Evolutionary conservation across 2,888 invertebrate species (phyloP).

Genomic region (Gisinianus flammeolus): DNA sequence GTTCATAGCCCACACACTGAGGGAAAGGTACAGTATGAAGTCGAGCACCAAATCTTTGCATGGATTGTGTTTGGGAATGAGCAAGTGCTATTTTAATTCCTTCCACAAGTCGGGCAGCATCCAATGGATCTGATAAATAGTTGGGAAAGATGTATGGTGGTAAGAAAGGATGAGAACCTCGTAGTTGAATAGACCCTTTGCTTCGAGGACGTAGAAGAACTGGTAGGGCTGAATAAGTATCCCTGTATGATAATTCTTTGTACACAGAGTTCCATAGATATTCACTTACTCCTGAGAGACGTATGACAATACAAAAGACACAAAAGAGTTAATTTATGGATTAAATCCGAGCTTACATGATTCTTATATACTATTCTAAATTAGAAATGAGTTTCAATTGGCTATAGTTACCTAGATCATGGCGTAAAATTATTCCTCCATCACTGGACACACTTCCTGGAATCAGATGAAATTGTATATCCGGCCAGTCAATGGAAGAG

Average conservation of each 20-base stretch:
- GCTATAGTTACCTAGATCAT: slow-evolving; percentile 73
- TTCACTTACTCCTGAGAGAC: slow-evolving; percentile 67
- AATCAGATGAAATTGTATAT: slow-evolving; percentile 87
- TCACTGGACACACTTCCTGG: slow-evolving; percentile 87
- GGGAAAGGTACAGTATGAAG: slow-evolving; percentile 77
- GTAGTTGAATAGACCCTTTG: slow-evolving; percentile 78
- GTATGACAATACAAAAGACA: neutral
- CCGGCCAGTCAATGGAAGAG: slow-evolving; percentile 79
- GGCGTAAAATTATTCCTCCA: slow-evolving; percentile 79
- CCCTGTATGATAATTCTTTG: slow-evolving; percentile 75
- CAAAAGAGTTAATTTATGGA: neutral
- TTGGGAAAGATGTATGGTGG: slow-evolving; percentile 91
- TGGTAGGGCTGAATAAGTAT: slow-evolving; percentile 83
- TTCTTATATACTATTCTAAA: too few relatives aligned
- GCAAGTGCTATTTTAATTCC: slow-evolving; percentile 84
- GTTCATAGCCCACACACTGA: slow-evolving; percentile 72
- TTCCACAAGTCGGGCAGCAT: slow-evolving; percentile 79
- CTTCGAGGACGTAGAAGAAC: slow-evolving; percentile 84
- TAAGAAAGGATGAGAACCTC: slow-evolving; percentile 82
- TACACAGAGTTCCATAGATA: slow-evolving; percentile 78
- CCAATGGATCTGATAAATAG: slow-evolving; percentile 81
- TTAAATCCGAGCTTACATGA: neutral
- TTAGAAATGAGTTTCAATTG: neutral
- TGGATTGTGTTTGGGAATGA: slow-evolving; percentile 78
- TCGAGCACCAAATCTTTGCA: slow-evolving; percentile 74